Base-by-base conservation (phyloP, 2,113 vertebrate genomes). In the Macquaria ambigua region DNA sequence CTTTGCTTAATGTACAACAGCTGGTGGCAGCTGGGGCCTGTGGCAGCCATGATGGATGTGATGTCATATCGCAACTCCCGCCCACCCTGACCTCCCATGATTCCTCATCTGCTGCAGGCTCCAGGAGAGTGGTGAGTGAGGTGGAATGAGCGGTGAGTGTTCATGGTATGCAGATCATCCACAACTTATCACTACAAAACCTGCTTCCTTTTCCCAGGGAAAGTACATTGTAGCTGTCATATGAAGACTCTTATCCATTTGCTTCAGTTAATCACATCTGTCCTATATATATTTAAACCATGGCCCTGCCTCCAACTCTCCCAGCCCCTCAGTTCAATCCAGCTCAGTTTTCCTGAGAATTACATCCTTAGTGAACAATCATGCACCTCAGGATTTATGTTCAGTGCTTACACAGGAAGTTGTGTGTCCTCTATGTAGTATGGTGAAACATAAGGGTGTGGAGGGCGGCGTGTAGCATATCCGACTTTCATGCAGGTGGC, bases 1-100 rank as follows among this genome's bases (percentile, higher is more conserved):
- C 94, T 94, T 93, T 95, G 92, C 90, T 93, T 94, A 95, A 95
- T 95, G 91, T 87, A 82, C 88, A 94, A 92, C 94, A 95, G 91
- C 94, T 95, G 94, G 93, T 90, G 85, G 90, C 87, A 89, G 91
- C 92, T 92, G 88, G 69, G 79, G 52, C 77, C 85, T 53, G 74
- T 81, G 85, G 87, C 67, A 23, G 88, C 92, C 93, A 91, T 93
- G 89, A 91, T 89, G 83, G 83, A 83, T 86, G 81, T 89, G 84
- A 92, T 82, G 87, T 89, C 79, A 89, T 55, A 41, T 72, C 18
- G 7, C 76, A 78, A 31, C 53, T 90, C 82, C 90, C 76, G 37
- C 87, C 90, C 76, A 83, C 58, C 56, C 68, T 88, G 73, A 86
- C 92, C 87, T 87, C 85, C 75, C 62, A n/a, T 84, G 85, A 87